Evolutionary conservation across 2,797 vertebrate genomes (phyloP), one percentile per base, ranked within the genome.

Genomic region (Denticeps clupeoides): DNA sequence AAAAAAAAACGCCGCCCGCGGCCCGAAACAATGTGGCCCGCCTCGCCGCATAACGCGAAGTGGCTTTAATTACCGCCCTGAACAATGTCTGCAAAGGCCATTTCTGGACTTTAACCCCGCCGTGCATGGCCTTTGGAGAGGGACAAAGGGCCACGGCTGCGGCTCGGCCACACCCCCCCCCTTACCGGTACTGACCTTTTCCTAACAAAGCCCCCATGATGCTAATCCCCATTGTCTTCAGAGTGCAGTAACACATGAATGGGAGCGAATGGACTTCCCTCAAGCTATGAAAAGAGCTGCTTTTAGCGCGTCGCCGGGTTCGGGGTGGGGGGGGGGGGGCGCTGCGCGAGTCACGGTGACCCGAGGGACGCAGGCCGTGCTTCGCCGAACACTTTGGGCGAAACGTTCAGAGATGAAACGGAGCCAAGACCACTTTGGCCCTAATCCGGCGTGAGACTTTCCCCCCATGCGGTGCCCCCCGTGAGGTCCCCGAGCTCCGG

Each of bases 111-210:
- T 37, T 57, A 56, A 54, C 13, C 33, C 54, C 54, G 55, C 55
- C 7, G 46, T 59, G 47, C 31, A 42, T 71, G 69, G 61, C 70
- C 73, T 79, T 77, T 62, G 38, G 15, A 63, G 54, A 77, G 69
- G 37, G 16, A 38, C 35, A 38, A 81, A 79, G 73, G 56, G 55
- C 44, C 59, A 49, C 68, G 43, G 56, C 38, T 61, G 56, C 66
- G 53, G 60, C 58, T 58, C 67, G 10, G 25, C 32, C 45, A 18
- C 41, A 49, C 51, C 53, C 23, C n/a, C 38, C 29, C 43, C 5
- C 53, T 51, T 40, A 50, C 60, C 51, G 49, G 48, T 56, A 18
- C 43, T 60, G 71, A 71, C 73, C 67, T 69, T 53, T 70, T 32
- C 9, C 10, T 16, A 38, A 9, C 2, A 35, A 38, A 4, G 48